These are phyloP conservation scores for Xiphorhynchus erythropygius DNA, from an alignment of 2,797 vertebrate genomes.

Conservation along the genomic window DNA sequence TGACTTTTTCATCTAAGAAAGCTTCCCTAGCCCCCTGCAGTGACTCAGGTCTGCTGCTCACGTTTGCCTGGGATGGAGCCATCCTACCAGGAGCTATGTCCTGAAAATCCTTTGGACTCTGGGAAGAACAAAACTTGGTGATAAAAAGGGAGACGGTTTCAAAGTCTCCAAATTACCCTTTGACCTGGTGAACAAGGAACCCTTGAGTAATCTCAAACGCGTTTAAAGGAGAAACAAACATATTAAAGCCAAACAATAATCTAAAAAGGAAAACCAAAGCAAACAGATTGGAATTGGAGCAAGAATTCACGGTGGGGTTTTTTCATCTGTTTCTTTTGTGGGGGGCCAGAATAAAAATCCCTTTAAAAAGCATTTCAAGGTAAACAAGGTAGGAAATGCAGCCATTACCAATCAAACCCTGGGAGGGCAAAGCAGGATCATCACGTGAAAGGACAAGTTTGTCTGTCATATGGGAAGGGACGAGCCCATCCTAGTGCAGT, in stretches of 20 bases:
- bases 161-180: constrained; percentile 63
- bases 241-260: constrained; percentile 54
- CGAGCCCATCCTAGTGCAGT: neutral
- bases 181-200: constrained; percentile 62
- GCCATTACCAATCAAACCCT: neutral
- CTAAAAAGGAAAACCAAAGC: constrained; percentile 57
- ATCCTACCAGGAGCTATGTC: constrained; percentile 19
- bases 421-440: neutral
- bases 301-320: neutral
- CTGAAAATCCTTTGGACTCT: constrained; percentile 67
- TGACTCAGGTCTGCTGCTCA: constrained; percentile 25
- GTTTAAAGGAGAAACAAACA: constrained; percentile 68
- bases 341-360: neutral
- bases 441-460: neutral
- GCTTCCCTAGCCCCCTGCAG: neutral
- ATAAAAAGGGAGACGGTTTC: constrained; percentile 62
- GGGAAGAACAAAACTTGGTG: constrained; percentile 37
- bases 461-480: neutral
- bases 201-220: constrained; percentile 47
- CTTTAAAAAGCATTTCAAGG: constrained; percentile 15
- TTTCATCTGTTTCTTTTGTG: neutral
- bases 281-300: constrained; percentile 9
- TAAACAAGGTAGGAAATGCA: constrained; percentile 38
- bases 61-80: constrained; percentile 30
- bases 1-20: neutral